Percentiles rank a stretch among this genome's conserved stretches.
Conservation (phyloP, 2,113 vertebrate species). For the Muntiacus muntjak region DNA sequence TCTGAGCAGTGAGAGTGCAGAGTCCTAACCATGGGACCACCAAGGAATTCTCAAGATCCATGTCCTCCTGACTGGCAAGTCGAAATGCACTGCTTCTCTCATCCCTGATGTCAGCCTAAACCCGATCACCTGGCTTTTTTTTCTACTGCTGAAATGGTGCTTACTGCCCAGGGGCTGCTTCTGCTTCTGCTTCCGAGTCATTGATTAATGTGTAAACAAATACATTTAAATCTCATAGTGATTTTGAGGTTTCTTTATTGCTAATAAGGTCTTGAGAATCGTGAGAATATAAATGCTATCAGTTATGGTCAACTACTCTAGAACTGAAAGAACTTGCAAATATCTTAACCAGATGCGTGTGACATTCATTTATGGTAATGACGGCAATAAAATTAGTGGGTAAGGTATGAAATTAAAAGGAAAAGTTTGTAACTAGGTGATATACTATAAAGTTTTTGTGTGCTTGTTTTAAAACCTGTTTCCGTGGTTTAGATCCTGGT, state of each 20-base stretch:
- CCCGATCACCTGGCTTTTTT: background rate
- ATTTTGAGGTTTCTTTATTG: conserved; percentile 4
- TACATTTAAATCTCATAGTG: background rate
- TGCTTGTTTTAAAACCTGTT: background rate
- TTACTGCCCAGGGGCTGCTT: background rate
- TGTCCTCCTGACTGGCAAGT: background rate
- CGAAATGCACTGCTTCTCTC: background rate
- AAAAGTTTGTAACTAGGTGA: background rate
- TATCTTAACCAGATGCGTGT: background rate
- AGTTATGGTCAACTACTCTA: background rate
- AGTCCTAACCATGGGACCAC: background rate
- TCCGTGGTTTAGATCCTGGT: conserved; percentile 11
- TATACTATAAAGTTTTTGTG: background rate
- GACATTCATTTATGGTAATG: background rate
- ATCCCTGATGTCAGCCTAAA: background rate
- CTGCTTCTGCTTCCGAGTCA: background rate
- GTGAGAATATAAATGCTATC: background rate
- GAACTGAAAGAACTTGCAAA: background rate
- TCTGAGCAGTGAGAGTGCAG: background rate
- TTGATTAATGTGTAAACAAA: background rate
- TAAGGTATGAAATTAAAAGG: background rate
- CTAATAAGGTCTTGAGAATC: background rate
- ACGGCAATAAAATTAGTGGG: background rate
- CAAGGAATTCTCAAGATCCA: background rate
- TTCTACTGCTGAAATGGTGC: background rate